These are phyloP conservation scores for Pseudococcus viburni DNA, from an alignment of 2,888 invertebrate species.

Conservation along the genomic window DNA sequence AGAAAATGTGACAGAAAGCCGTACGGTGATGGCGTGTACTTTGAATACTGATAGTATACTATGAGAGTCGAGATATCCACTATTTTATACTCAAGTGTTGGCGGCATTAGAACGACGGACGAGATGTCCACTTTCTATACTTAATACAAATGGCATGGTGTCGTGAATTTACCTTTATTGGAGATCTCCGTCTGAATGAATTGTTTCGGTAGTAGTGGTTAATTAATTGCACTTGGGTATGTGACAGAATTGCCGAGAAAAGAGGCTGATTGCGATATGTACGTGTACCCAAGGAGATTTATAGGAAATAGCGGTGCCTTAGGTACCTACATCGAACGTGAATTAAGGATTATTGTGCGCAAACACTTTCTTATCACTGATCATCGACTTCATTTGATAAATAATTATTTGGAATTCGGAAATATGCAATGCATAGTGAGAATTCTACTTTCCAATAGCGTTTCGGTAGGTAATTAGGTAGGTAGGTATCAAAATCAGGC, in stretches of 20 bases:
- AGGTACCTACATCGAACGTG: not conserved
- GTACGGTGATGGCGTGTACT: slow-evolving; percentile 29
- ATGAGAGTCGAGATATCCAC: not conserved
- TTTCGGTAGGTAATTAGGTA: too few species aligned
- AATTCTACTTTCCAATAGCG: too few species aligned
- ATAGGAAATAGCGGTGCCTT: not conserved
- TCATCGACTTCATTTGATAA: too few species aligned
- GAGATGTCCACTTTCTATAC: slow-evolving; percentile 30
- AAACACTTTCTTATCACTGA: too few species aligned
- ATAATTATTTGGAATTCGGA: too few species aligned
- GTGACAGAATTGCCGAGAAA: not conserved
- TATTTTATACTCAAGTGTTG: slow-evolving; percentile 39
- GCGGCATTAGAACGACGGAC: slow-evolving; percentile 11
- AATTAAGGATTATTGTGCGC: not conserved
- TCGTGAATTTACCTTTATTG: slow-evolving; percentile 39
- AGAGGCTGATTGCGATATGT: not conserved
- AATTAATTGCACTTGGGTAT: slow-evolving; percentile 15
- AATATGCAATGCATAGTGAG: too few species aligned
- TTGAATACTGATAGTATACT: slow-evolving; percentile 20
- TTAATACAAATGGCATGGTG: not conserved
- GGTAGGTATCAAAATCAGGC: too few species aligned
- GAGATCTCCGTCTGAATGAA: slow-evolving; percentile 1
- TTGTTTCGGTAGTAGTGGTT: slow-evolving; percentile 27
- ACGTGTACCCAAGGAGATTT: not conserved
- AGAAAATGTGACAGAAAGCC: slow-evolving; percentile 45